Base-by-base conservation (phyloP, 2,113 vertebrate genomes). In the Carassius auratus region DNA sequence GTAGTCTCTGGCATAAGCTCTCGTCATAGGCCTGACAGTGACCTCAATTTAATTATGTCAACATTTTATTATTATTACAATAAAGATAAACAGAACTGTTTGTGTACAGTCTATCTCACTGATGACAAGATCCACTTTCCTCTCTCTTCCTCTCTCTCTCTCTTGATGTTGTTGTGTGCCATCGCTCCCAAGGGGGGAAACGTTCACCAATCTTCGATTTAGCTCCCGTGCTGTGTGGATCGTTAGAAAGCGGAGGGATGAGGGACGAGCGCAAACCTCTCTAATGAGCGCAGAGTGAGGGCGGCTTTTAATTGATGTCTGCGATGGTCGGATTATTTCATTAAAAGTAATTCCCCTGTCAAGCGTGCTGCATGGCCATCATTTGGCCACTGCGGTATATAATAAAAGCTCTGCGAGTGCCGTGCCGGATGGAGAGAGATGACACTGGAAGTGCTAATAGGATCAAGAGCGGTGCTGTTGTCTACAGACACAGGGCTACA, bases 291-390 rank as follows among this genome's bases (percentile, higher is more conserved):
- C 89, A 59, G 17, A 59, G 55, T 21, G 55, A 59, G 55, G 55
- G 89, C 76, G 89, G 92, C 93, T 94, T 94, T 95, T 95, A 95
- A 94, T 95, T 94, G 93, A 92, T 90, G 93, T 92, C 93, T 92
- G 91, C 88, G 88, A 90, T 91, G 91, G 91, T 89, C 87, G 88
- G 91, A 92, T 94, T 94, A 94, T 94, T 94, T 93, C 94, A 94
- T 93, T 94, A 91, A 92, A 93, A 93, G 90, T 94, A 93, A 95
- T 95, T 93, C 94, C 88, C 87, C 90, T 90, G 93, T 91, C 94
- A 94, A 93, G 91, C 88, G 89, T 90, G 88, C 90, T 88, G 89
- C 91, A 62, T 92, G 91, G 90, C 91, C 90, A 92, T 91, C 91
- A 91, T 92, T 94, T 90, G 90, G 36, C 87, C 92, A 84, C 92